Conservation (phyloP, 2,113 vertebrate species). For the Myiozetetes cayanensis region DNA sequence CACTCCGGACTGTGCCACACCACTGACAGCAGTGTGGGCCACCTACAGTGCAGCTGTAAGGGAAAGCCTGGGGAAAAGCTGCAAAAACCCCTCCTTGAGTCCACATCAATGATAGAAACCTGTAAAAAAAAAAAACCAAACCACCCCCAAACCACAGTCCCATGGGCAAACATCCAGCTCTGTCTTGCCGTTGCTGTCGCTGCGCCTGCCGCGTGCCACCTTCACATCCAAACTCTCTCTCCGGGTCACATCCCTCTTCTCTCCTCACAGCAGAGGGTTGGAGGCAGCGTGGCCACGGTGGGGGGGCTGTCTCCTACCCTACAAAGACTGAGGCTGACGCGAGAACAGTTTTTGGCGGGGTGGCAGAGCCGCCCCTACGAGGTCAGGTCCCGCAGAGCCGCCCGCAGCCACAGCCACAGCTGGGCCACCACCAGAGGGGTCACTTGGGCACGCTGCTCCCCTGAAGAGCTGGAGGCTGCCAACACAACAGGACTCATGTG, state of each 20-base stretch:
- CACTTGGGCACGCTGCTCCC: conserved; percentile 27
- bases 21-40: accelerated
- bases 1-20: accelerated
- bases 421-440: conserved; percentile 63
- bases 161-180: not conserved
- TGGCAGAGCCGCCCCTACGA: conserved; percentile 53
- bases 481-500: not conserved
- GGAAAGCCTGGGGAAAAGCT: not conserved
- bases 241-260: not conserved
- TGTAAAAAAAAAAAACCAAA: not conserved
- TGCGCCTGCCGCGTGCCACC: accelerated
- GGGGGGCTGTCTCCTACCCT: conserved; percentile 68
- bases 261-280: not conserved
- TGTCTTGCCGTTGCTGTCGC: accelerated
- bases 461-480: conserved; percentile 76
- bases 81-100: not conserved
- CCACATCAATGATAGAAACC: not conserved
- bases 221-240: accelerated
- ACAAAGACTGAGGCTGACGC: conserved; percentile 58
- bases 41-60: not conserved
- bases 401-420: conserved; percentile 70
- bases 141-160: not conserved
- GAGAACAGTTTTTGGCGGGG: conserved; percentile 69
- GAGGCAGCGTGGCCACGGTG: not conserved
- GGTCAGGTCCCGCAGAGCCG: conserved; percentile 57